Conservation (phyloP, 2,888 invertebrate species). For the Drosophila mayaguana region DNA sequence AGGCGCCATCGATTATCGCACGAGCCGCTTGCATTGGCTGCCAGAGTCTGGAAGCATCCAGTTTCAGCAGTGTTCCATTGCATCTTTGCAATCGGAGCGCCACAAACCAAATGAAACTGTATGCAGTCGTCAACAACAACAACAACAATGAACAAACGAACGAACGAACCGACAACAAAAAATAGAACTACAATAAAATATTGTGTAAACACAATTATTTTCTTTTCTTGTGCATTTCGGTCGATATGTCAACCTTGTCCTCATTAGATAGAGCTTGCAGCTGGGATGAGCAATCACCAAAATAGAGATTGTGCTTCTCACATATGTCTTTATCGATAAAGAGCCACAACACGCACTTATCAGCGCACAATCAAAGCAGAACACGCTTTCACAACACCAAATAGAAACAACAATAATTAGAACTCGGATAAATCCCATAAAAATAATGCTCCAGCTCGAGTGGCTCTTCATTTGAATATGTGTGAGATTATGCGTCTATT, state of each 20-base stretch:
- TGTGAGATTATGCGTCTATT: constrained; percentile 8
- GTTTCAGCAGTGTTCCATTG: constrained; percentile 34
- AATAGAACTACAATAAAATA: constrained; percentile 20
- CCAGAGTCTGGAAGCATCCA: constrained; percentile 39
- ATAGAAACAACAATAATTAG: constrained; percentile 5
- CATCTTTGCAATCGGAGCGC: constrained; percentile 41
- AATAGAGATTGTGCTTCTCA: constrained; percentile 17
- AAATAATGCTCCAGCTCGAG: constrained; percentile 29
- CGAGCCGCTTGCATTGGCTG: constrained; percentile 35
- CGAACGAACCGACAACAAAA: background rate
- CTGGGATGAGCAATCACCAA: constrained; percentile 58
- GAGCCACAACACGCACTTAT: constrained; percentile 61
- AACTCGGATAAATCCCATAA: constrained; percentile 20
- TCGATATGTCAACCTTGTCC: constrained; percentile 71
- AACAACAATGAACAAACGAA: background rate
- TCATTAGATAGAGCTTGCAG: constrained; percentile 54
- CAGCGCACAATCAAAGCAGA: constrained; percentile 68
- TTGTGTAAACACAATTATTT: constrained; percentile 52
- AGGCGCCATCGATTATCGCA: constrained; percentile 22
- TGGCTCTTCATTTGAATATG: constrained; percentile 12
- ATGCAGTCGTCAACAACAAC: constrained; percentile 23
- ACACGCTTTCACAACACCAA: constrained; percentile 35
- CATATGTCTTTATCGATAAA: constrained; percentile 55
- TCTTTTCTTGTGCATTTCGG: constrained; percentile 28
- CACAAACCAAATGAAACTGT: constrained; percentile 4